A percentile compares a stretch with the other conserved stretches of the same genome.
These are phyloP conservation scores for Discoglossus pictus DNA, from an alignment of 2,797 vertebrate genomes.

Conservation along the genomic window DNA sequence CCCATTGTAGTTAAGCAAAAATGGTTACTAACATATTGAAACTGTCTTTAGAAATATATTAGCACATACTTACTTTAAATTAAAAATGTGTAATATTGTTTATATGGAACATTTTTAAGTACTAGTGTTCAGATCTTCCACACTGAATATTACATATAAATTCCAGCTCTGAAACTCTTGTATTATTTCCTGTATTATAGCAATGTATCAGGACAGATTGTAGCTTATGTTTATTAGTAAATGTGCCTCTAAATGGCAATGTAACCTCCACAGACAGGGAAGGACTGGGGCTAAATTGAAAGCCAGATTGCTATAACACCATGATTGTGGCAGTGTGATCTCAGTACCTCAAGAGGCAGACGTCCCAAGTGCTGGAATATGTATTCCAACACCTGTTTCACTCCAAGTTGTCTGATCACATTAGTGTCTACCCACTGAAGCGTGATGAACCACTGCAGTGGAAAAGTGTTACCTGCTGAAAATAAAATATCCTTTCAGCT, in stretches of 20 bases:
- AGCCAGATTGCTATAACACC: constrained; percentile 39
- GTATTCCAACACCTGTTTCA: constrained; percentile 49
- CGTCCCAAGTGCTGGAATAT: constrained; percentile 48
- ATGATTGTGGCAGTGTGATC: constrained; percentile 34
- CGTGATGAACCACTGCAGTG: constrained; percentile 39
- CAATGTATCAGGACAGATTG: neutral
- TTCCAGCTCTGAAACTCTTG: too few species aligned
- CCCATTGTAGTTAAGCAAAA: too few species aligned
- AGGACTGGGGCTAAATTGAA: constrained; percentile 26
- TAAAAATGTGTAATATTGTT: too few species aligned
- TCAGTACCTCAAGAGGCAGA: constrained; percentile 32
- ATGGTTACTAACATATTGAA: too few species aligned
- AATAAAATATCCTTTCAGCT: constrained; percentile 40
- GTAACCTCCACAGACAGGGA: constrained; percentile 1
- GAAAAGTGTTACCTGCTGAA: constrained; percentile 51
- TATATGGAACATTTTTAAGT: too few species aligned
- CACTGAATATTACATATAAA: too few species aligned
- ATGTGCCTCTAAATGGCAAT: constrained; percentile 5
- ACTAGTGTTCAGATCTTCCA: too few species aligned
- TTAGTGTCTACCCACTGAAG: constrained; percentile 44
- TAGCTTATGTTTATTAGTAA: constrained; percentile 6
- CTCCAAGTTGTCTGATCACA: constrained; percentile 49
- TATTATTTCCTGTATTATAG: too few species aligned
- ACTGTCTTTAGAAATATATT: too few species aligned
- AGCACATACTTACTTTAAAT: too few species aligned